Evolutionary conservation across 2,113 vertebrate genomes (phyloP), one percentile per base, ranked within the genome.

Genomic region (Galbula dea): DNA sequence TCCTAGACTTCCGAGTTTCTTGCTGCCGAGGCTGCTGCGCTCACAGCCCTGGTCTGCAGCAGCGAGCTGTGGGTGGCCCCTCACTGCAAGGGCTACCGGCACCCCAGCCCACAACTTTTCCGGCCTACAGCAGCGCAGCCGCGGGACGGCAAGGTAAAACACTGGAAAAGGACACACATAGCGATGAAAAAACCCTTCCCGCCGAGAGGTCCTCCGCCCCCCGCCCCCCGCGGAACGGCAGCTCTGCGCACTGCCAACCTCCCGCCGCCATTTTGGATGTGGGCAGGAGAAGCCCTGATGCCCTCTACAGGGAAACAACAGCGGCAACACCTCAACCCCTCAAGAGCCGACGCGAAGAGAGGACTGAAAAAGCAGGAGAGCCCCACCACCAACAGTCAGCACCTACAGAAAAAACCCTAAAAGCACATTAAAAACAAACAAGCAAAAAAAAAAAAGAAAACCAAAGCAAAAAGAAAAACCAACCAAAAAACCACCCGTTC

Each of bases 161-260:
- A 23, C 1, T 1, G 11, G 10, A 7, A 29, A 61, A 17, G 10
- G 27, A 10, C 23, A 19, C 13, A 4, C 37, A 11, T 17, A 10
- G 5, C 3, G 1, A 6, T 9, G 37, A 2, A 51, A 26, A 7
- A 7, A 1, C 2, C 5, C 3, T 20, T n/a, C n/a, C n/a, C 1
- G 0, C 23, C 1, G 6, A 9, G 5, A 2, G 3, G 16, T 29
- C 6, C 3, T 1, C 6, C 1, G 34, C 16, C 22, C 13, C 3
- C 16, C 22, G 11, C 3, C 24, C 23, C 37, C 48, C 10, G 7
- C 17, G 30, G 39, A 30, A 22, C 16, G 27, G 9, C 24, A 26
- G 14, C 15, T 21, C 52, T 0, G 3, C 14, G 6, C 8, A 2
- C 11, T 5, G 8, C 1, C 1, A 1, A 22, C 20, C 10, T 5